Evolutionary conservation across 2,113 vertebrate species (phyloP).

Genomic region (Peromyscus leucopus): DNA sequence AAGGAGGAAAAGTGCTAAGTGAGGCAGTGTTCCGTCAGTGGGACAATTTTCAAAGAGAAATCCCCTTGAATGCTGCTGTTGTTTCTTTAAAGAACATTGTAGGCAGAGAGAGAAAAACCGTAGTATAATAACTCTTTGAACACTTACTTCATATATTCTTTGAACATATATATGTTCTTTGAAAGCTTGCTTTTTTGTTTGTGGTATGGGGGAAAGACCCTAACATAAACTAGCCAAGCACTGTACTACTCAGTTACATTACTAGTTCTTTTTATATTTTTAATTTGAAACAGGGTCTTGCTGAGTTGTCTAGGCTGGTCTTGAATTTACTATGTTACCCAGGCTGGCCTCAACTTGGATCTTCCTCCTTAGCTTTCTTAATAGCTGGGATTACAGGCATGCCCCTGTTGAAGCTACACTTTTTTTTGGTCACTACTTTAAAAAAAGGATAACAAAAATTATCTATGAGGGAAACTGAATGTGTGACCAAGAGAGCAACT

Average conservation of each 20-base stretch:
- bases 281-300: not conserved
- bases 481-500: not conserved
- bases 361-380: not conserved
- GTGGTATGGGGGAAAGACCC: not conserved
- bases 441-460: not conserved
- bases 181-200: not conserved
- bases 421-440: not conserved
- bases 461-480: not conserved
- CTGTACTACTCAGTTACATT: not conserved
- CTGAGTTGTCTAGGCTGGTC: not conserved
- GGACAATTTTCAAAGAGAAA: slow-evolving; percentile 61
- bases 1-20: slow-evolving; percentile 44
- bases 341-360: not conserved
- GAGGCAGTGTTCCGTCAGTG: not conserved
- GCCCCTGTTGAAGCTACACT: not conserved
- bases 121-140: not conserved
- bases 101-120: not conserved
- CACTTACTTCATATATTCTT: not conserved
- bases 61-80: not conserved
- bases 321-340: not conserved
- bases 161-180: not conserved
- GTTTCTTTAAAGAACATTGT: not conserved
- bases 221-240: not conserved
- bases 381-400: too few species aligned
- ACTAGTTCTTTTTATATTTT: not conserved